Evolutionary conservation across 2,113 vertebrate species (phyloP).

Genomic region (Dicerorhinus sumatrensis): DNA sequence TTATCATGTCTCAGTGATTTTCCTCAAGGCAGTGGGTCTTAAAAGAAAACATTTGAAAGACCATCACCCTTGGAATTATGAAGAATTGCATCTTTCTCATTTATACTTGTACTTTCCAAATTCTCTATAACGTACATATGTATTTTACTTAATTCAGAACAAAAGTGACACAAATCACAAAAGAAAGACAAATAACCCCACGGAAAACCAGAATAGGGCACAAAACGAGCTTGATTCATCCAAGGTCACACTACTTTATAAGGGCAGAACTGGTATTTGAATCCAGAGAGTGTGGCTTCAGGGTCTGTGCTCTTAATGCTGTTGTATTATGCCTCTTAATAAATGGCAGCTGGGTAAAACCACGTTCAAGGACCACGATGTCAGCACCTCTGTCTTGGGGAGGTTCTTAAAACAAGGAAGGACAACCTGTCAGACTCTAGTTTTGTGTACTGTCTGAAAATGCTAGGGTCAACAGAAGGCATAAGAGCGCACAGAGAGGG

Average conservation of each 20-base stretch:
- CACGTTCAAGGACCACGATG: background rate
- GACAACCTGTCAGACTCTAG: background rate
- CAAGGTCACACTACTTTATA: background rate
- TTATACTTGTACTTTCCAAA: slow-evolving; percentile 35
- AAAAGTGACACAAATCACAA: background rate
- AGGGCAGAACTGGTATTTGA: background rate
- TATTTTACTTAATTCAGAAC: slow-evolving; percentile 33
- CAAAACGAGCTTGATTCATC: slow-evolving; percentile 12
- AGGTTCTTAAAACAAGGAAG: slow-evolving; percentile 26
- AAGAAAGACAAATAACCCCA: background rate
- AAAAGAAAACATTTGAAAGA: slow-evolving; percentile 4
- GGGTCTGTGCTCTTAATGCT: background rate
- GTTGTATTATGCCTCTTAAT: background rate
- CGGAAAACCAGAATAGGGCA: background rate
- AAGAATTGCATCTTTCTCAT: slow-evolving; percentile 26
- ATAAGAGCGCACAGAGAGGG: background rate
- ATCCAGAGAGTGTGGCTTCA: background rate
- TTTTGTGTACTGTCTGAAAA: background rate
- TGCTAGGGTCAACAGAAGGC: background rate
- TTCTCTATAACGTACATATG: background rate
- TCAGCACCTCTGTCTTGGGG: background rate
- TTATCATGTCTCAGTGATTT: background rate
- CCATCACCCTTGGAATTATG: background rate
- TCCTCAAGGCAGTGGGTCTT: background rate
- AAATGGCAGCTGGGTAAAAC: background rate